phyloP scores from a whole-genome alignment of 2,888 invertebrate species.

The Oxyscelio sp. region DNA sequence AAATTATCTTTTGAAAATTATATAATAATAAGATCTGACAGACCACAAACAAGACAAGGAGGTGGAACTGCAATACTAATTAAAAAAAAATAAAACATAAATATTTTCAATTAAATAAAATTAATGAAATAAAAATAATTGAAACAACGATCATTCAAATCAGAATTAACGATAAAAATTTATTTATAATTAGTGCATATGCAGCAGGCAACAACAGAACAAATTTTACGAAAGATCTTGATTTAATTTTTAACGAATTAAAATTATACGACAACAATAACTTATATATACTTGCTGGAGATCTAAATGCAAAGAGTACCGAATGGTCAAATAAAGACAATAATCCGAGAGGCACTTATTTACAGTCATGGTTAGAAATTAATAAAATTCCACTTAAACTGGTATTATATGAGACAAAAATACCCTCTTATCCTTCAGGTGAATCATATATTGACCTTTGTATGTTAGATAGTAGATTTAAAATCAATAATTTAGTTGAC shows the following conservation, averaged over 20 bases:
- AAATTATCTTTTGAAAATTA: conserved; percentile 8
- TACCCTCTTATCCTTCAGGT: conserved; percentile 12
- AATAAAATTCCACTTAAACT: background rate
- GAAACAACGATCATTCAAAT: conserved; percentile 37
- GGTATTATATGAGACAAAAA: background rate
- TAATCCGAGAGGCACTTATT: conserved; percentile 20
- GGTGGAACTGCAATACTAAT: conserved; percentile 71
- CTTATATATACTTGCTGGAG: conserved; percentile 25
- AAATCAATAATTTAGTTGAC: too few relatives aligned
- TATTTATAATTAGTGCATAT: conserved; percentile 24
- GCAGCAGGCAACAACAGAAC: conserved; percentile 5
- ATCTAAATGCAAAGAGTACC: conserved; percentile 26
- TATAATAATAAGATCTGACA: conserved; percentile 20
- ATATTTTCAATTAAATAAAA: background rate
- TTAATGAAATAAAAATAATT: conserved; percentile 21
- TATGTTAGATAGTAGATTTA: too few relatives aligned
- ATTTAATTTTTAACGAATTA: conserved; percentile 11
- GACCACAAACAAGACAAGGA: conserved; percentile 10
- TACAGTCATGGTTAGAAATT: conserved; percentile 23
- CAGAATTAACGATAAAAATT: conserved; percentile 7
- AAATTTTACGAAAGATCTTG: conserved; percentile 25
- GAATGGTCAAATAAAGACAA: conserved; percentile 27
- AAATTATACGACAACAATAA: conserved; percentile 23
- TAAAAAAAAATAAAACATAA: conserved; percentile 47
- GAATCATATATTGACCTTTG: conserved; percentile 12